phyloP scores from a whole-genome alignment of 2,113 vertebrate genomes.

The Nanorana parkeri region DNA sequence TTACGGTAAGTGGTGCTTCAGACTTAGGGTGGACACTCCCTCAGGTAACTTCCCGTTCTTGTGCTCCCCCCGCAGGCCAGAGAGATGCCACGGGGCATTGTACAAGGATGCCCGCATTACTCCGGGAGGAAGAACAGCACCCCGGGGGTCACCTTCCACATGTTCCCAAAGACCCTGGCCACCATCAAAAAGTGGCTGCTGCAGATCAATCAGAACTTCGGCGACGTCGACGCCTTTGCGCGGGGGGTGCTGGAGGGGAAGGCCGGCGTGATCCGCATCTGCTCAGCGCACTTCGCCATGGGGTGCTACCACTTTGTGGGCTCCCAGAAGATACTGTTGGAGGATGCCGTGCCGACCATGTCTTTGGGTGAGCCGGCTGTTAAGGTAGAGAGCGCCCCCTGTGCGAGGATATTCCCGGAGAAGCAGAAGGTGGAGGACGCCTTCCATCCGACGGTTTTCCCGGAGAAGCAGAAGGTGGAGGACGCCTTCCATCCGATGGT shows the following conservation, averaged over 20 bases:
- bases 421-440: background rate
- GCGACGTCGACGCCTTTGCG: constrained; percentile 7
- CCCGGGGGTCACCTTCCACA: background rate
- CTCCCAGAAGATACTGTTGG: background rate
- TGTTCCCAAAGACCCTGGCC: constrained; percentile 9
- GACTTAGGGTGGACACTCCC: too few relatives aligned
- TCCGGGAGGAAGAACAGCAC: background rate
- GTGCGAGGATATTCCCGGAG: background rate
- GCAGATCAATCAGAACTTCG: constrained; percentile 30
- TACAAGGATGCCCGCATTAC: constrained; percentile 7
- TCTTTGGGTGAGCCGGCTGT: background rate
- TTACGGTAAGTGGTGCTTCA: too few relatives aligned
- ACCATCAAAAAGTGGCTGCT: constrained; percentile 20
- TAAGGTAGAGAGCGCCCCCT: too few relatives aligned
- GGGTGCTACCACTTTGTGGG: background rate
- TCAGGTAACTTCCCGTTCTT: too few relatives aligned
- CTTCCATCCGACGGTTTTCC: background rate
- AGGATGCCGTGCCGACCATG: constrained; percentile 4
- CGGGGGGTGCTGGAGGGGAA: background rate
- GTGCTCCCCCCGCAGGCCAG: background rate
- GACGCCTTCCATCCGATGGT: too few relatives aligned
- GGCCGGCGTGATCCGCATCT: background rate
- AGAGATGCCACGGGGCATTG: constrained; percentile 12
- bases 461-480: too few relatives aligned
- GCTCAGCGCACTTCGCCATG: constrained; percentile 25